Conservation (phyloP, 2,888 invertebrate genomes). For the Archips xylosteana region DNA sequence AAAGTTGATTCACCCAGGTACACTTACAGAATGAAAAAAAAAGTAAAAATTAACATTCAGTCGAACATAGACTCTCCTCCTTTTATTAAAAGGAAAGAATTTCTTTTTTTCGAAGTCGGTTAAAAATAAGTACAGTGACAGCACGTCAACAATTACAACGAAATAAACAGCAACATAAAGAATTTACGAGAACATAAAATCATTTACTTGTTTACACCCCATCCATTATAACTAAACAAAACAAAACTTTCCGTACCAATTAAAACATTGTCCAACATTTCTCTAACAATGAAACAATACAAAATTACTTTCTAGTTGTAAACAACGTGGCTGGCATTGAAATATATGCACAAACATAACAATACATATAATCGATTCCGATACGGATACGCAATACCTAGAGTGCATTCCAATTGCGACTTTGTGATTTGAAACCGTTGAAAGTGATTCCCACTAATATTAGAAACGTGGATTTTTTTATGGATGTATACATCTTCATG, state of each 20-base stretch:
- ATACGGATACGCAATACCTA: slow-evolving; percentile 14
- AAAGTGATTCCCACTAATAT: not conserved
- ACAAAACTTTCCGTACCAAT: not conserved
- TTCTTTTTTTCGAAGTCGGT: too few species aligned
- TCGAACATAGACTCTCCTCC: too few species aligned
- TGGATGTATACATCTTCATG: too few species aligned
- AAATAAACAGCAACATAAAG: not conserved
- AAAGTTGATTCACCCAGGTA: too few species aligned
- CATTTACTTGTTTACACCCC: slow-evolving; percentile 10
- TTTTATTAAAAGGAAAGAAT: too few species aligned
- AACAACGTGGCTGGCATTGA: slow-evolving; percentile 14
- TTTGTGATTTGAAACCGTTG: not conserved
- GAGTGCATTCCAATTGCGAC: slow-evolving; percentile 20
- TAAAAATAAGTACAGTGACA: too few species aligned
- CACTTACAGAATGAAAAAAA: too few species aligned
- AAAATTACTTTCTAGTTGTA: slow-evolving; percentile 20
- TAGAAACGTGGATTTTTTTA: too few species aligned
- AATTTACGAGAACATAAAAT: not conserved
- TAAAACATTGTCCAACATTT: not conserved
- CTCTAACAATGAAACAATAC: slow-evolving; percentile 11
- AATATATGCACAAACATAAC: not conserved
- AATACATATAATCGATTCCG: slow-evolving; percentile 11
- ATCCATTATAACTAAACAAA: not conserved
- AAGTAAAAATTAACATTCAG: too few species aligned
- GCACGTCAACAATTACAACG: too few species aligned